phyloP scores from a whole-genome alignment of 2,888 invertebrate genomes.

The Agrilus mali region DNA sequence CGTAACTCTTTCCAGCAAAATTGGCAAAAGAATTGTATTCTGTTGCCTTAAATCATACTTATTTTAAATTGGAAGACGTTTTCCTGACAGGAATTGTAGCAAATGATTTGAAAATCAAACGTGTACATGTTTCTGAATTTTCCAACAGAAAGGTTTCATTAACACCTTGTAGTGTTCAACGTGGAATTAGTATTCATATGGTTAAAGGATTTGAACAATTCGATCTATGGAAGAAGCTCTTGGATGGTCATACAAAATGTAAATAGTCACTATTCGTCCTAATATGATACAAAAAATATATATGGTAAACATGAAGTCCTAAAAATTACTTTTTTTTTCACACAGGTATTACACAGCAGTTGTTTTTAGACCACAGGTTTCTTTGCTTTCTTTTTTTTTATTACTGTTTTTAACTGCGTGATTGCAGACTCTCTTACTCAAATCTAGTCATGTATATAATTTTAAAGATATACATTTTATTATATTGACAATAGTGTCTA shows the following conservation, averaged over 20 bases:
- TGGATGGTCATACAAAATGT: slow-evolving; percentile 73
- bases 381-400: too few relatives aligned
- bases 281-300: too few relatives aligned
- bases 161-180: slow-evolving; percentile 69
- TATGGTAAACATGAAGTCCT: too few relatives aligned
- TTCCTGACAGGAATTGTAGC: slow-evolving; percentile 85
- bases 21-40: slow-evolving; percentile 57
- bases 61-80: slow-evolving; percentile 83
- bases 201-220: slow-evolving; percentile 79
- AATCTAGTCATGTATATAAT: too few relatives aligned
- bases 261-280: slow-evolving; percentile 34
- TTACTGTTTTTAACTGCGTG: too few relatives aligned
- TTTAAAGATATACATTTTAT: too few relatives aligned
- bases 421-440: too few relatives aligned
- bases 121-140: slow-evolving; percentile 64
- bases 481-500: too few relatives aligned
- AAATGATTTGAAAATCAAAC: slow-evolving; percentile 51
- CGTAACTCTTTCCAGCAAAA: slow-evolving; percentile 71
- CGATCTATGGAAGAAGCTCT: slow-evolving; percentile 78
- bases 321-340: too few relatives aligned
- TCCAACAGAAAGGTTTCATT: slow-evolving; percentile 65
- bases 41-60: slow-evolving; percentile 55
- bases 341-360: too few relatives aligned
- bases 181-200: slow-evolving; percentile 79
- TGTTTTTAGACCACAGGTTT: too few relatives aligned